phyloP scores from a whole-genome alignment of 2,113 vertebrate species.

The Accipiter virgatus region DNA sequence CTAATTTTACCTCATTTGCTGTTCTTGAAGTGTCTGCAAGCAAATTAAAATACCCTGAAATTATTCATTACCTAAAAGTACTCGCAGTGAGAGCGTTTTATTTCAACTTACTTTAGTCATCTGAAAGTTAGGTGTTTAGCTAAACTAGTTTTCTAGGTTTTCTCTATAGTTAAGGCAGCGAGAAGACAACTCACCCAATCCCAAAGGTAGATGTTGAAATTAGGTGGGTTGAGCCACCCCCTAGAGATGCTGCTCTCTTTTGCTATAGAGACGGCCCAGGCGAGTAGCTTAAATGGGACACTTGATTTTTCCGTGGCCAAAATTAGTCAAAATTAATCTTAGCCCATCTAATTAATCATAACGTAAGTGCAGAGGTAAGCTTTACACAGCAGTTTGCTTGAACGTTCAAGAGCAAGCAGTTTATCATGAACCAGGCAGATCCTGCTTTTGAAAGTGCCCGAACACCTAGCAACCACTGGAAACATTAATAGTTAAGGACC shows the following conservation, averaged over 20 bases:
- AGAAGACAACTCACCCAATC: background rate
- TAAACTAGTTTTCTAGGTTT: background rate
- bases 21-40: conserved; percentile 49
- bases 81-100: background rate
- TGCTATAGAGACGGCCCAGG: background rate
- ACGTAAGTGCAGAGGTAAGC: conserved; percentile 34
- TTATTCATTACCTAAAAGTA: conserved; percentile 39
- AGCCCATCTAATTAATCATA: background rate
- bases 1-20: conserved; percentile 64
- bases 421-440: background rate
- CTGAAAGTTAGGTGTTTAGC: background rate
- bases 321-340: conserved; percentile 34
- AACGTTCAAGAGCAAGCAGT: conserved; percentile 33
- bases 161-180: background rate
- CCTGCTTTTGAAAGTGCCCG: background rate
- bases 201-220: background rate
- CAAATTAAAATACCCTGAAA: conserved; percentile 55
- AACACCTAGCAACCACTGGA: conserved; percentile 19
- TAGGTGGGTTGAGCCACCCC: background rate
- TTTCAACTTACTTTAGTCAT: background rate
- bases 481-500: conserved; percentile 48
- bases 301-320: background rate
- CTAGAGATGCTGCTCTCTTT: background rate
- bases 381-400: background rate
- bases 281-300: background rate